phyloP scores from a whole-genome alignment of 2,888 invertebrate genomes.

The Geophilus truncorum region DNA sequence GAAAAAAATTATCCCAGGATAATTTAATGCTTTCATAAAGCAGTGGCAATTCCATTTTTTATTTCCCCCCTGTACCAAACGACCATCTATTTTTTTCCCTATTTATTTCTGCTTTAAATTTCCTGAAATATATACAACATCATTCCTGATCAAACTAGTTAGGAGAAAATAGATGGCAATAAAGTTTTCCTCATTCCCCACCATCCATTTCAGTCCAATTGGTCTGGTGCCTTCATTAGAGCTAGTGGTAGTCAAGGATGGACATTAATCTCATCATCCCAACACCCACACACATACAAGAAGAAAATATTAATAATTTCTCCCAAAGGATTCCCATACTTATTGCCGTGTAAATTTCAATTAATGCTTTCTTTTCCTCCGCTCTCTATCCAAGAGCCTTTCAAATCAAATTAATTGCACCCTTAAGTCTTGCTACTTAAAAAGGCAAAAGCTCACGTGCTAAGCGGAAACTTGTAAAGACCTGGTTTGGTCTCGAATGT shows the following conservation, averaged over 20 bases:
- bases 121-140: conserved; percentile 4
- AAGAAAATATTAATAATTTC: conserved; percentile 16
- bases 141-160: neutral
- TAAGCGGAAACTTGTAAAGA: neutral
- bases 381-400: neutral
- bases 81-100: neutral
- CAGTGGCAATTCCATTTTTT: conserved; percentile 16
- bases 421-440: neutral
- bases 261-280: conserved; percentile 15
- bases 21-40: conserved; percentile 20
- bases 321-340: conserved; percentile 2
- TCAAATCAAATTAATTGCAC: conserved; percentile 4
- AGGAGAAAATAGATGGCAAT: conserved; percentile 2
- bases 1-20: neutral
- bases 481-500: neutral
- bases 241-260: neutral
- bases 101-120: neutral
- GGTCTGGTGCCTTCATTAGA: neutral
- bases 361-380: neutral
- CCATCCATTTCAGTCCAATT: conserved; percentile 5
- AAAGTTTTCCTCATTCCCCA: neutral
- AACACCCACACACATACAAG: conserved; percentile 5
- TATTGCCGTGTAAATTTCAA: conserved; percentile 8
- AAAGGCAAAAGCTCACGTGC: neutral
- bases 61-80: neutral